Evolutionary conservation across 2,113 vertebrate genomes (phyloP).

Genomic region (Empidonax alnorum): DNA sequence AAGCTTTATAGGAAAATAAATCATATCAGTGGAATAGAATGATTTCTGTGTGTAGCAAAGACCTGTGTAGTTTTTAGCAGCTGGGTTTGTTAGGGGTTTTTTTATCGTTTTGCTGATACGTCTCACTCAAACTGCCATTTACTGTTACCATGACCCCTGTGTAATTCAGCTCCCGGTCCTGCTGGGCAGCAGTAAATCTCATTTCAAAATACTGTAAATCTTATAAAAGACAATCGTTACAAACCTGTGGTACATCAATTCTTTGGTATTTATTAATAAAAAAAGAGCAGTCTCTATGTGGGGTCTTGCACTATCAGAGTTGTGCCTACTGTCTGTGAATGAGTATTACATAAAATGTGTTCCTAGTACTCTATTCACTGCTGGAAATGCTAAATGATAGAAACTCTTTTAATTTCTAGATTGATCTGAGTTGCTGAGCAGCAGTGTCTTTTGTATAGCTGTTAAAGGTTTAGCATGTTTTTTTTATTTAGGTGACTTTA

Average conservation of each 20-base stretch:
- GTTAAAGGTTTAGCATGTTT: neutral
- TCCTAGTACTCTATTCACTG: neutral
- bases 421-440: conserved; percentile 8
- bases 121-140: accelerated
- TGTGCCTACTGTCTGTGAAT: neutral
- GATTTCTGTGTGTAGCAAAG: neutral
- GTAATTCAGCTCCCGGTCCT: neutral
- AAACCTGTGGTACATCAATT: neutral
- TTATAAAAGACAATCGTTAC: neutral
- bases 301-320: neutral
- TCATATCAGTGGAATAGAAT: accelerated
- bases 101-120: neutral
- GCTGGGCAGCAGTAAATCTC: neutral
- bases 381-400: neutral
- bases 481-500: neutral
- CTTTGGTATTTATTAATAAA: neutral
- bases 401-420: neutral
- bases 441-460: neutral
- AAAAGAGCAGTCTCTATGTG: neutral
- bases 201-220: neutral
- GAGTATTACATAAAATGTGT: conserved; percentile 20
- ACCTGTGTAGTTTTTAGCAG: neutral
- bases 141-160: neutral
- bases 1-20: neutral
- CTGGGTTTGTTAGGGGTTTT: accelerated